These are phyloP conservation scores for Rostratula benghalensis DNA, from an alignment of 2,113 vertebrate genomes.

Conservation along the genomic window DNA sequence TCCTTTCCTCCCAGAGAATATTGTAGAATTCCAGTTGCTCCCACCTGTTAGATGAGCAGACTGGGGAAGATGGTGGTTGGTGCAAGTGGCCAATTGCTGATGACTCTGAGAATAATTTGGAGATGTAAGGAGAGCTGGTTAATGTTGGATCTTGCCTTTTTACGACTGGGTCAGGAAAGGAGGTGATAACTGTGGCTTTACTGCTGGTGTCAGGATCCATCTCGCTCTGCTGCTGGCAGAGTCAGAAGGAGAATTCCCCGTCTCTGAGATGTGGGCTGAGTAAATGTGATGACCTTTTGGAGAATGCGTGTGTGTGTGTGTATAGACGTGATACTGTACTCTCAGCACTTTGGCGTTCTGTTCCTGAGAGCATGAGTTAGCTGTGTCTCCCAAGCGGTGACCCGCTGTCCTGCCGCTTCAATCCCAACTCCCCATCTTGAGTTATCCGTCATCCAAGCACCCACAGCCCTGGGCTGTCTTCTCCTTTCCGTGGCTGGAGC, in stretches of 20 bases:
- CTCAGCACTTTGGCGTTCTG: not conserved
- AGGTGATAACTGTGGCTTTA: not conserved
- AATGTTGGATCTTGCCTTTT: not conserved
- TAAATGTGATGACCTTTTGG: constrained; percentile 29
- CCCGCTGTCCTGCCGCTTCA: not conserved
- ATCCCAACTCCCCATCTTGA: not conserved
- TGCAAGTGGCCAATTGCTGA: not conserved
- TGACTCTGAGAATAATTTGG: not conserved
- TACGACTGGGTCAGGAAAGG: not conserved
- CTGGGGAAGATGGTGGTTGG: not conserved
- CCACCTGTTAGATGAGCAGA: not conserved
- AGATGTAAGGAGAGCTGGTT: not conserved
- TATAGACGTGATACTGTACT: not conserved
- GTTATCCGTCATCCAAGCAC: not conserved
- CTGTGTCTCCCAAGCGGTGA: not conserved
- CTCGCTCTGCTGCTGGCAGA: not conserved
- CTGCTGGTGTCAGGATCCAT: not conserved
- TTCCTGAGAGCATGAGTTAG: not conserved
- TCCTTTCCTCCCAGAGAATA: not conserved
- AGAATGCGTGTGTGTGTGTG: not conserved
- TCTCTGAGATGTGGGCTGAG: constrained; percentile 15
- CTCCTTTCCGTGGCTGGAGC: not conserved
- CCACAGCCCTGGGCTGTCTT: not conserved
- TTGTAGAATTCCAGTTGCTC: not conserved
- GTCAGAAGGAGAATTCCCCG: not conserved